phyloP scores from a whole-genome alignment of 1,140 invertebrate genomes.

The Physella acuta region DNA sequence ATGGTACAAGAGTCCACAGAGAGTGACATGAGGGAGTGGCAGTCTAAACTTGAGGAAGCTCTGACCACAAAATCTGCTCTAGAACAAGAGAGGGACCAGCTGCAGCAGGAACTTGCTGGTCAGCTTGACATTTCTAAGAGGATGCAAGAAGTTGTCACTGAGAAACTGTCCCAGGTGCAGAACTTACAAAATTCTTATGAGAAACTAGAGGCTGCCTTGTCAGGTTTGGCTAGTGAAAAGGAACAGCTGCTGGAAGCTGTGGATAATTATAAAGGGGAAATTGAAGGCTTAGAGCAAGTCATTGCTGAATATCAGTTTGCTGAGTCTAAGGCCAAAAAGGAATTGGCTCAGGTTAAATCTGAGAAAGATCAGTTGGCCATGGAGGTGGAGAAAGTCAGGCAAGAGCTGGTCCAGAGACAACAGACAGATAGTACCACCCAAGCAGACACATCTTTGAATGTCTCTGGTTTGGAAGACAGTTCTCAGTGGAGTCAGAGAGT shows the following conservation, averaged over 20 bases:
- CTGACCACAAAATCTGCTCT: conserved; percentile 27
- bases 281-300: conserved; percentile 29
- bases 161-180: conserved; percentile 20
- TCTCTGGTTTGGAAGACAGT: too few relatives aligned
- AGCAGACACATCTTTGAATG: too few relatives aligned
- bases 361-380: conserved; percentile 11
- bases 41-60: conserved; percentile 19
- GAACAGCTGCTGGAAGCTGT: conserved; percentile 27
- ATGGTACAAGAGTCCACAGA: background rate
- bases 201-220: conserved; percentile 14
- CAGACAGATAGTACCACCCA: background rate
- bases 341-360: conserved; percentile 4
- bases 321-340: conserved; percentile 22
- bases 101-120: conserved; percentile 20
- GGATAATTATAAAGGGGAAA: conserved; percentile 28
- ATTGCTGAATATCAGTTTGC: conserved; percentile 29
- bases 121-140: conserved; percentile 18
- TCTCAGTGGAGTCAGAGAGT: too few relatives aligned
- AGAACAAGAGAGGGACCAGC: conserved; percentile 18
- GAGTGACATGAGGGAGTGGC: conserved; percentile 6
- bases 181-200: conserved; percentile 22
- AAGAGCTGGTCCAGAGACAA: conserved; percentile 19
- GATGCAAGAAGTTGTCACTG: conserved; percentile 22
- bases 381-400: conserved; percentile 16
- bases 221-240: conserved; percentile 21